phyloP scores from a whole-genome alignment of 2,113 vertebrate genomes.

The Nipponia nippon region DNA sequence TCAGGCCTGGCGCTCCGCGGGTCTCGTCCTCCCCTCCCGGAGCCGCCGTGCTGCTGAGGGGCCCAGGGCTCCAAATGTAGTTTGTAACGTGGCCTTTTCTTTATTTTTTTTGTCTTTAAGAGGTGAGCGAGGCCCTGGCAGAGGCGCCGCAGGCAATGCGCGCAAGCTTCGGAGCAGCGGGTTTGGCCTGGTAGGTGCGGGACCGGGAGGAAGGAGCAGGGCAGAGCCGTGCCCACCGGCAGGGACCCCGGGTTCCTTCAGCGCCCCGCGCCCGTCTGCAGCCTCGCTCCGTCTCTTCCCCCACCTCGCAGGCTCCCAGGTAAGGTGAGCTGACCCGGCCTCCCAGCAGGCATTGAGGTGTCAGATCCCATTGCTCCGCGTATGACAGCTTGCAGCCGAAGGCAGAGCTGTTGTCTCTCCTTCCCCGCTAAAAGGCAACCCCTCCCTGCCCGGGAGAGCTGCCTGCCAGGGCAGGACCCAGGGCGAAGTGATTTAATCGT shows the following conservation, averaged over 20 bases:
- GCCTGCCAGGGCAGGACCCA: background rate
- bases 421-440: background rate
- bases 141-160: background rate
- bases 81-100: background rate
- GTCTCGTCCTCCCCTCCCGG: background rate
- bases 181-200: background rate
- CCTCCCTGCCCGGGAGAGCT: background rate
- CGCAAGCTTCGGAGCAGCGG: background rate
- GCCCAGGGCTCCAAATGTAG: rapidly evolving
- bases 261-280: rapidly evolving
- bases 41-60: background rate
- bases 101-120: background rate
- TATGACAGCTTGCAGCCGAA: too few relatives aligned
- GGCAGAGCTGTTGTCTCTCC: background rate
- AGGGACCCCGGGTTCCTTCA: rapidly evolving
- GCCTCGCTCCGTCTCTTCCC: background rate
- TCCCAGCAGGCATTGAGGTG: rapidly evolving
- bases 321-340: rapidly evolving
- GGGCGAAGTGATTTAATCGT: background rate
- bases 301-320: background rate
- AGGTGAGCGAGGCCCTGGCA: background rate
- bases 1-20: background rate
- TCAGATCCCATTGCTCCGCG: rapidly evolving
- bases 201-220: background rate
- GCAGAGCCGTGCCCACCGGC: background rate